Evolutionary conservation across 1,140 invertebrate genomes (phyloP).

Genomic region (Bombus pascuorum): DNA sequence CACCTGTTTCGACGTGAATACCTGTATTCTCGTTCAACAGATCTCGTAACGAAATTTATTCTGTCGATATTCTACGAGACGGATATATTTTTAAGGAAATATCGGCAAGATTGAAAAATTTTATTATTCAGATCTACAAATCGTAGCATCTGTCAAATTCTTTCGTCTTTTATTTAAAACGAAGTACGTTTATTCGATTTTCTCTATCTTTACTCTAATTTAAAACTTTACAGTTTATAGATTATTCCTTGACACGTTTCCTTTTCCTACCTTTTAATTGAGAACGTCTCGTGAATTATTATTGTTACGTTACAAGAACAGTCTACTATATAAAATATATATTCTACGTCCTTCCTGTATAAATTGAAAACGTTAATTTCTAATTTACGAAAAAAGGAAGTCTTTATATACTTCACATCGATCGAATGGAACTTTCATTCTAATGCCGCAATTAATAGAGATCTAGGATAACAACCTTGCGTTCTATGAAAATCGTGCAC

Average conservation of each 20-base stretch:
- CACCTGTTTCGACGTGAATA: conserved; percentile 56
- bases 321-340: not conserved
- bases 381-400: not conserved
- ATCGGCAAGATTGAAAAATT: not conserved
- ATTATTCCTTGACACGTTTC: not conserved
- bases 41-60: conserved; percentile 11
- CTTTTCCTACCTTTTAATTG: not conserved
- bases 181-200: not conserved
- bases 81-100: not conserved
- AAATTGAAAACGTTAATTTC: not conserved
- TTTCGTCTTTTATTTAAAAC: not conserved
- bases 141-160: not conserved
- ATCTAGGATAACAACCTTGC: too few relatives aligned
- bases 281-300: not conserved
- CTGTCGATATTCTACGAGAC: not conserved
- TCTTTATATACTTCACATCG: not conserved
- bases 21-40: not conserved
- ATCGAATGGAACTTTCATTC: not conserved
- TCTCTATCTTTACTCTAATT: not conserved
- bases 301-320: not conserved
- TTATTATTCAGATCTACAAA: not conserved
- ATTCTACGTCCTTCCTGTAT: not conserved
- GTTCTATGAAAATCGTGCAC: not conserved
- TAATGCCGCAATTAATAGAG: not conserved
- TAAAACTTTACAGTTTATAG: not conserved